Base-by-base conservation (phyloP, 2,888 invertebrate genomes). In the Lymantria monacha region DNA sequence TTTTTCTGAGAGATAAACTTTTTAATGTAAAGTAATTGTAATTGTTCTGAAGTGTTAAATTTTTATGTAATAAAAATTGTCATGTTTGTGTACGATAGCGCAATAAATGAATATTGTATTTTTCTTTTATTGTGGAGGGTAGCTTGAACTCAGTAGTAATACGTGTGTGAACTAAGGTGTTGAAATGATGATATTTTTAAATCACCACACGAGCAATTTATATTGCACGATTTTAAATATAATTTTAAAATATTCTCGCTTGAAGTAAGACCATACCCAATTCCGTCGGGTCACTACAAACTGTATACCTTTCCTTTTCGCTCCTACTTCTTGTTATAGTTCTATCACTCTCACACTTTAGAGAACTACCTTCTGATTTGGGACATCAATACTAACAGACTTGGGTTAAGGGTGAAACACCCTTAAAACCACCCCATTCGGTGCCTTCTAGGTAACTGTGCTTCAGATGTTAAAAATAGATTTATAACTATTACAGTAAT, bases 321-420 rank as follows among this genome's bases (percentile, higher is more conserved):
- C 52, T 46, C 70, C 11, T 22, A 41, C 30, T 7, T n/a, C 7
- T 9, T 33, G 11, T 10, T 15, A 33, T 61, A 57, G 46, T 13
- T 30, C 51, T 30, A 3, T 69, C 66, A 37, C 62, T 1, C 40
- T 69, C 63, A 13, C 57, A 53, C 71, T 13, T 43, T 12, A 51
- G 53, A 63, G 55, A 55, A 51, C 5, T 59, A 53, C 36, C 52
- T 42, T 51, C 55, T 60, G 54, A 55, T 60, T 63, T 64, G 41
- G 53, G 60, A 49, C 61, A 57, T 57, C 57, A 48, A 63, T 64
- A 60, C 49, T 38, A 49, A 43, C 64, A 60, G 63, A 54, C 53
- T 14, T 11, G 14, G 2, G 52, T 47, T 46, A 13, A 48, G 42
- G 49, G 46, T 63, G 63, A 22, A n/a, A 2, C 22, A 22, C 51